Percentiles rank a stretch among this genome's conserved stretches.
Evolutionary conservation across 2,888 invertebrate species (phyloP).

Genomic region (Ischnus inquisitorius): DNA sequence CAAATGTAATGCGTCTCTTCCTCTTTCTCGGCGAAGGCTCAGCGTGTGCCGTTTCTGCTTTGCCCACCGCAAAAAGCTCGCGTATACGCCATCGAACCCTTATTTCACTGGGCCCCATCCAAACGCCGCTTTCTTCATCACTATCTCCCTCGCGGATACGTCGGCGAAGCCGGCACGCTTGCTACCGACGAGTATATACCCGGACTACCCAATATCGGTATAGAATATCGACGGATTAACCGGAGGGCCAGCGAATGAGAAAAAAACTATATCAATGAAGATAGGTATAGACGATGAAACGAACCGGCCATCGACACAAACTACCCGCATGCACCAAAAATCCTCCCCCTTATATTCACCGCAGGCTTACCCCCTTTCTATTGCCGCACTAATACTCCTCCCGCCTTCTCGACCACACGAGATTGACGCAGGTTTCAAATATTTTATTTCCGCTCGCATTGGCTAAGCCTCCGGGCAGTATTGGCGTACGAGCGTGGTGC

Average conservation of each 20-base stretch:
- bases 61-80: slow-evolving; percentile 46
- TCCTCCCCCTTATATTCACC: slow-evolving; percentile 18
- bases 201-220: slow-evolving; percentile 8
- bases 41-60: slow-evolving; percentile 29
- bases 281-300: slow-evolving; percentile 25
- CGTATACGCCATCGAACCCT: slow-evolving; percentile 36
- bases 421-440: slow-evolving; percentile 79
- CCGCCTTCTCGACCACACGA: slow-evolving; percentile 41
- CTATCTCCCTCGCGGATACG: not conserved
- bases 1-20: slow-evolving; percentile 83
- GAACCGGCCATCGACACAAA: slow-evolving; percentile 56
- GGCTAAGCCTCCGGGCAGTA: slow-evolving; percentile 76
- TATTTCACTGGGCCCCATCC: slow-evolving; percentile 11
- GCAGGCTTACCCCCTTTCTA: slow-evolving; percentile 28
- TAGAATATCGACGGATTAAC: slow-evolving; percentile 80
- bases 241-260: slow-evolving; percentile 68
- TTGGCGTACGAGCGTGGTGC: slow-evolving; percentile 6
- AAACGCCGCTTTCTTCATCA: not conserved
- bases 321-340: slow-evolving; percentile 56
- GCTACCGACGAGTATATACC: slow-evolving; percentile 31
- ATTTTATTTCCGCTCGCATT: slow-evolving; percentile 82
- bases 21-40: slow-evolving; percentile 71
- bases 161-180: not conserved
- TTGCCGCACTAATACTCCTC: not conserved
- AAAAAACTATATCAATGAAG: slow-evolving; percentile 58